Evolutionary conservation across 2,113 vertebrate species (phyloP), one percentile per base, ranked within the genome.

Genomic region (Silurus asotus): DNA sequence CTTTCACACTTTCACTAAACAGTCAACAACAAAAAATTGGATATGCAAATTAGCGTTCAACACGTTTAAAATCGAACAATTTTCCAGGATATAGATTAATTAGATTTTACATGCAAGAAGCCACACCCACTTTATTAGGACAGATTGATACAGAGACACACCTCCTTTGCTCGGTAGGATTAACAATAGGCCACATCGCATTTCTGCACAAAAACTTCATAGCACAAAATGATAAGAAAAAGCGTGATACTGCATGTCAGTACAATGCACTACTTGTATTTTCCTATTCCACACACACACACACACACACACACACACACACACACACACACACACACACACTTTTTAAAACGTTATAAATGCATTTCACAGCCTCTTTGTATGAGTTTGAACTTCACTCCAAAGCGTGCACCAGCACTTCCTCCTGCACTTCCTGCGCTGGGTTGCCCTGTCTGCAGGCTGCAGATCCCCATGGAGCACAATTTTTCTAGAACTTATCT

Each of bases 401-500:
- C 79, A 82, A 53, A 82, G 51, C 13, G 69, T 45, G 70, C 56
- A 70, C 69, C 6, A 76, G 76, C 75, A 8, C 76, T 58, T 78
- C 76, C 76, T 25, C 48, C 25, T 9, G 45, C 77, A 69, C 83
- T 87, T 87, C 83, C 79, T 87, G 86, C 87, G 23, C 17, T 61
- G 15, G 51, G 48, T 14, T 76, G 28, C 14, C 11, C 25, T 20
- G 20, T 79, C 64, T 15, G 55, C 5, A 48, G 74, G 45, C 6
- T 2, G 28, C 8, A 28, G 55, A 87, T 87, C 58, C 61, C 62
- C n/a, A 25, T 37, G 58, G 58, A 56, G 25, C 65, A 15, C 19
- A 7, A 56, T 83, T 87, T 20, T 79, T 77, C 25, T 80, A 64
- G 15, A 56, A 65, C 70, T 85, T 87, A 82, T 89, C 85, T 64